Percentiles rank a stretch among this genome's conserved stretches.
Evolutionary conservation across 1,140 invertebrate genomes (phyloP).

Genomic region (Drosophila santomea): DNA sequence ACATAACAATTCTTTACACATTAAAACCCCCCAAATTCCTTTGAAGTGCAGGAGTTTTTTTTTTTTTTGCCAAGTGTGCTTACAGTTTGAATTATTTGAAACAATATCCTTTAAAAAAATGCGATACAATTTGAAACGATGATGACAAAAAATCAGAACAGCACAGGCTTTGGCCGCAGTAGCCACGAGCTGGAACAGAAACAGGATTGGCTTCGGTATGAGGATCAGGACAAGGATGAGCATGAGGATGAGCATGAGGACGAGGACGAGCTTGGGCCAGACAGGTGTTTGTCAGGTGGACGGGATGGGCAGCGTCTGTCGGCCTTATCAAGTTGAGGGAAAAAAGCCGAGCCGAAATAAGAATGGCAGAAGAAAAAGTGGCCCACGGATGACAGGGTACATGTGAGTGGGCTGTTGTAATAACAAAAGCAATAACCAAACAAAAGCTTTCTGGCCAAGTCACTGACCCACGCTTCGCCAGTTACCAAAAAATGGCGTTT

Average conservation of each 20-base stretch:
- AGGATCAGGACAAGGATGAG: not conserved
- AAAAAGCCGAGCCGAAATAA: conserved; percentile 26
- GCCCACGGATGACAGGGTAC: conserved; percentile 16
- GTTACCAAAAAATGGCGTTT: not conserved
- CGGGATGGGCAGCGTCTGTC: conserved; percentile 44
- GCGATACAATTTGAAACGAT: conserved; percentile 81
- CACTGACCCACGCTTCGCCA: conserved; percentile 57
- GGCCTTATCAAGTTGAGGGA: conserved; percentile 57
- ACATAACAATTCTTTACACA: no score
- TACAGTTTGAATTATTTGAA: conserved; percentile 84
- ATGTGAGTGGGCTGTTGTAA: conserved; percentile 38
- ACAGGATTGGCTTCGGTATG: not conserved
- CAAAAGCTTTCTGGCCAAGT: conserved; percentile 57
- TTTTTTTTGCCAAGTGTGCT: conserved; percentile 17
- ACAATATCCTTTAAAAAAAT: conserved; percentile 83
- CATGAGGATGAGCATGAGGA: not conserved
- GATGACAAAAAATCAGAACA: conserved; percentile 74
- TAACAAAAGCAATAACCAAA: conserved; percentile 66
- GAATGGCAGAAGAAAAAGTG: conserved; percentile 56
- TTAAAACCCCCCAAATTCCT: not conserved
- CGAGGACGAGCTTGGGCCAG: conserved; percentile 48
- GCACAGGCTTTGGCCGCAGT: conserved; percentile 21
- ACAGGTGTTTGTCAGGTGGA: conserved; percentile 73
- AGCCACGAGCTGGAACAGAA: conserved; percentile 14
- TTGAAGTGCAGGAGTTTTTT: not conserved